A percentile compares a stretch with the other conserved stretches of the same genome.
Evolutionary conservation across 2,113 vertebrate genomes (phyloP).

Genomic region (Rafetus swinhoei): DNA sequence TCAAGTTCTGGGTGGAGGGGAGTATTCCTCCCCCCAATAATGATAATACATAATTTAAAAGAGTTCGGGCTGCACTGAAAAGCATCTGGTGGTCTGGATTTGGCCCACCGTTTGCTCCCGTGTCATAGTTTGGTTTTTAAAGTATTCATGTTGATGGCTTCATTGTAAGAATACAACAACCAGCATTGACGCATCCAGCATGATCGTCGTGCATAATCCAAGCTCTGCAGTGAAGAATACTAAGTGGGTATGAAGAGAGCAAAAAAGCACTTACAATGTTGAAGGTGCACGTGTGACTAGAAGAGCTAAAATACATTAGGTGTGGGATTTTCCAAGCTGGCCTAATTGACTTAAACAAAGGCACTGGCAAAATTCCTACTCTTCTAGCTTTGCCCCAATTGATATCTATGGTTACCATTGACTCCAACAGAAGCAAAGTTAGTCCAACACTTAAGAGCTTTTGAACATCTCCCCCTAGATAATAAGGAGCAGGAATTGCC

Average conservation of each 20-base stretch:
- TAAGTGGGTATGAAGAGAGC: not conserved
- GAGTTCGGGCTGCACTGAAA: no score
- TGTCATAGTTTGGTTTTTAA: not conserved
- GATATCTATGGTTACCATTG: not conserved
- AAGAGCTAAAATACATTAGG: not conserved
- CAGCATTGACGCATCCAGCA: rapidly evolving
- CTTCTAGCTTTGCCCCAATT: not conserved
- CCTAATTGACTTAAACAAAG: not conserved
- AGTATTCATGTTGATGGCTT: not conserved
- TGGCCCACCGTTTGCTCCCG: no score
- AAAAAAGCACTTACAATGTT: not conserved
- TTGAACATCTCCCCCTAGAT: not conserved
- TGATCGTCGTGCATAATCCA: not conserved
- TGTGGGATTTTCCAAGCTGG: not conserved
- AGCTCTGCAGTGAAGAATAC: not conserved
- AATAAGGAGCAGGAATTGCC: not conserved
- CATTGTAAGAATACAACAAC: not conserved
- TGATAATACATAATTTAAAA: no score
- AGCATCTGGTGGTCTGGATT: no score
- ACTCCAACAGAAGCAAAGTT: not conserved
- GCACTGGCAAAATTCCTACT: not conserved
- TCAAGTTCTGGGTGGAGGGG: no score
- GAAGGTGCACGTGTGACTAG: not conserved
- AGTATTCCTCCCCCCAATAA: no score
- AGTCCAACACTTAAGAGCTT: not conserved